These are phyloP conservation scores for Hirundo rustica DNA, from an alignment of 2,797 vertebrate genomes.

Conservation along the genomic window DNA sequence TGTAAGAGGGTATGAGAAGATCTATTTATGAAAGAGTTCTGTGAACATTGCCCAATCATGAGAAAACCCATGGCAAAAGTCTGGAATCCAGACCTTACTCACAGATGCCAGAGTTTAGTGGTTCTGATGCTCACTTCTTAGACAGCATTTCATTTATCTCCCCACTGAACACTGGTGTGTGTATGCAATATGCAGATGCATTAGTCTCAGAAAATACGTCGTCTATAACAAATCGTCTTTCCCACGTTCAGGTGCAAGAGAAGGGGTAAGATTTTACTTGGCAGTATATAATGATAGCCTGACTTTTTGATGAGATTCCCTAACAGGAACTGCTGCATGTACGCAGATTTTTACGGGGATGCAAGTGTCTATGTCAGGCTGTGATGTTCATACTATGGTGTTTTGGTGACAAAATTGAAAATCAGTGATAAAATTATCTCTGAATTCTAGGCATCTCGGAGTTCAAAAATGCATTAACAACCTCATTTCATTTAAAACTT, in stretches of 20 bases:
- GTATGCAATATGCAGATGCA: background rate
- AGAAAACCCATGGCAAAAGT: background rate
- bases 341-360: fast-evolving
- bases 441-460: background rate
- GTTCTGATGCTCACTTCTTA: background rate
- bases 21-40: background rate
- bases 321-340: background rate
- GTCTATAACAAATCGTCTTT: background rate
- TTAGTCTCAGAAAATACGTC: background rate
- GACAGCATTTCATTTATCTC: background rate
- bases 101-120: background rate
- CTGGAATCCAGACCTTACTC: background rate
- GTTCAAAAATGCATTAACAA: background rate
- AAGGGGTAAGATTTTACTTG: background rate
- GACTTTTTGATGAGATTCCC: background rate
- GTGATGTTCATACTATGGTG: background rate
- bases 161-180: fast-evolving
- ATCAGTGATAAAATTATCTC: background rate
- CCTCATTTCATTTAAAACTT: background rate
- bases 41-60: background rate
- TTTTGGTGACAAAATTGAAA: background rate
- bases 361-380: background rate
- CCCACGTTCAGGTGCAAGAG: background rate
- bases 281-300: background rate
- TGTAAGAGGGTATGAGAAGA: background rate